Conservation (phyloP, 2,888 invertebrate species). For the Cataglyphis livida region DNA sequence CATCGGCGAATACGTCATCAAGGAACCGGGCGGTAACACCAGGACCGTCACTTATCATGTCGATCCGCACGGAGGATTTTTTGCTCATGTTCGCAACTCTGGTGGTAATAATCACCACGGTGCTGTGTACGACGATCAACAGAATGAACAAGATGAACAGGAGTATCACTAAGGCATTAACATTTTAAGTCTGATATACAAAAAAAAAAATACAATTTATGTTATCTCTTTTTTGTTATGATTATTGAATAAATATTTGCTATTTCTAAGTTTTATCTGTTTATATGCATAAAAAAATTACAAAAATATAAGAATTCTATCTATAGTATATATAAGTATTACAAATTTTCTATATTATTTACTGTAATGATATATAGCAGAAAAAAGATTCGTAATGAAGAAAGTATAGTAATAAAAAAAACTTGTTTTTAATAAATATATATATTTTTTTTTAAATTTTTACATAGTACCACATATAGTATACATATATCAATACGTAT, state of each 20-base stretch:
- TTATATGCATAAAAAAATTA: not conserved
- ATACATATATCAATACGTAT: no score
- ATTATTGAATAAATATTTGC: slow-evolving; percentile 38
- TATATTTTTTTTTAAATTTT: no score
- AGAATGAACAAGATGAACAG: slow-evolving; percentile 59
- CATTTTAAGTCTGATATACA: slow-evolving; percentile 1
- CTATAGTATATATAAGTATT: no score
- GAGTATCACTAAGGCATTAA: slow-evolving; percentile 60
- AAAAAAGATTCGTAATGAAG: no score
- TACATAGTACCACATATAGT: no score
- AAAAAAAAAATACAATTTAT: not conserved
- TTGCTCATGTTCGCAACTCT: slow-evolving; percentile 83
- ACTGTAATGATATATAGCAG: no score
- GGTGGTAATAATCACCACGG: slow-evolving; percentile 83
- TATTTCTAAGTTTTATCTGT: not conserved
- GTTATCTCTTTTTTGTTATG: not conserved
- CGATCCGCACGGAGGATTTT: slow-evolving; percentile 84
- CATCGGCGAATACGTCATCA: slow-evolving; percentile 84
- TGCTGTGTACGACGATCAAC: slow-evolving; percentile 77
- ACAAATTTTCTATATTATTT: no score
- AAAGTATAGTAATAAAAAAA: no score
- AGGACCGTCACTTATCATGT: slow-evolving; percentile 82
- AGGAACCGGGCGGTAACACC: slow-evolving; percentile 84
- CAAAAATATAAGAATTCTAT: not conserved
- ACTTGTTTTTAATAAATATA: no score